These are phyloP conservation scores for Vireo altiloquus DNA, from an alignment of 2,113 vertebrate species.

Conservation along the genomic window DNA sequence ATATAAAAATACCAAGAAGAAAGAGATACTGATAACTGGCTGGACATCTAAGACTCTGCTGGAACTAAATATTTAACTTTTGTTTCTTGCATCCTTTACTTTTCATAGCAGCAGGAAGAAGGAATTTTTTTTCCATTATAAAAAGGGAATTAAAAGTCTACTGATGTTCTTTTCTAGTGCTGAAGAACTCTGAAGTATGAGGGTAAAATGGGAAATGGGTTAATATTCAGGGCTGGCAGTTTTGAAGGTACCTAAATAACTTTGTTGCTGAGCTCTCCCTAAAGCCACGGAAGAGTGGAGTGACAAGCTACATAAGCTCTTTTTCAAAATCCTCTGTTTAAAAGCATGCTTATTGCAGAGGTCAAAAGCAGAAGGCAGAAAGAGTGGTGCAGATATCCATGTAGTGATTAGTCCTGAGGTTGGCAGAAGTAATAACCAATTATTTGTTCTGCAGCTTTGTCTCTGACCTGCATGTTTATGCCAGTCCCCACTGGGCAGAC, in stretches of 20 bases:
- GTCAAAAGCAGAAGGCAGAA: background rate
- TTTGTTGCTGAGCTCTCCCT: background rate
- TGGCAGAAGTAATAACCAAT: background rate
- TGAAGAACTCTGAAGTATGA: background rate
- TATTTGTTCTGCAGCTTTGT: slow-evolving; percentile 8
- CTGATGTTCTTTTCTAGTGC: background rate
- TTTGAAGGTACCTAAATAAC: background rate
- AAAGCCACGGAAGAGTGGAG: background rate
- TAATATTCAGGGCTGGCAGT: background rate
- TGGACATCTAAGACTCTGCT: background rate
- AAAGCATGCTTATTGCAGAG: background rate
- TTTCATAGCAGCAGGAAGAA: background rate
- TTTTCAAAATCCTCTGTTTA: background rate
- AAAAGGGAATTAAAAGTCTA: background rate
- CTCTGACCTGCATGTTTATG: background rate
- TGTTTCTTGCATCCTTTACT: background rate
- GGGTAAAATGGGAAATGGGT: background rate
- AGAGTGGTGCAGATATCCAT: background rate
- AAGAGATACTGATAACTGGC: background rate
- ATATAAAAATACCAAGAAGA: background rate
- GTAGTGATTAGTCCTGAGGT: background rate
- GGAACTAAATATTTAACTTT: background rate
- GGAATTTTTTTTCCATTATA: background rate
- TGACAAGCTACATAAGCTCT: background rate
- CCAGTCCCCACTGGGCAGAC: background rate